Evolutionary conservation across 1,140 invertebrate genomes (phyloP).

Genomic region (Eumaeus atala): DNA sequence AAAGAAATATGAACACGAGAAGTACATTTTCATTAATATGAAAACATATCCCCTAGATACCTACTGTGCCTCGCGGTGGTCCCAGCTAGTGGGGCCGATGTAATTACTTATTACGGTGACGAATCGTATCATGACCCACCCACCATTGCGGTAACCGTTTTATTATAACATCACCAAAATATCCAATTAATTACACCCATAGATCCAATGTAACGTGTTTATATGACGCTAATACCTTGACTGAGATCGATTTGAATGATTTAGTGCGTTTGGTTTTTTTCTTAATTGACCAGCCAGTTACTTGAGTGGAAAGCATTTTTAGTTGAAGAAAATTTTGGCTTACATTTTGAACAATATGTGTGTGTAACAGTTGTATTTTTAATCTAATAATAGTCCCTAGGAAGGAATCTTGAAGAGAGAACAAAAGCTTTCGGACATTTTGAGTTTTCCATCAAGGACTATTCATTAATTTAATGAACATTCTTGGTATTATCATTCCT

Average conservation of each 20-base stretch:
- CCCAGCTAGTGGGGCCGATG: constrained; percentile 30
- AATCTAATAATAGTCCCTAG: too few species aligned
- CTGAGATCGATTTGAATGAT: constrained; percentile 22
- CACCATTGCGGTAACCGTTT: constrained; percentile 61
- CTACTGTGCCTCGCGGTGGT: constrained; percentile 37
- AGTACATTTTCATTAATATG: constrained; percentile 7
- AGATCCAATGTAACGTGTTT: constrained; percentile 31
- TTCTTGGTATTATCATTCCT: too few species aligned
- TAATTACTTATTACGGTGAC: constrained; percentile 66
- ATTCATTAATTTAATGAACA: too few species aligned
- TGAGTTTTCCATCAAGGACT: too few species aligned
- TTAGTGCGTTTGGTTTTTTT: constrained; percentile 8
- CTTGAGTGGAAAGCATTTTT: too few species aligned
- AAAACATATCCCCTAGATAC: constrained; percentile 19
- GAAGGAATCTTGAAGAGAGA: too few species aligned
- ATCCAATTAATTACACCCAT: constrained; percentile 43
- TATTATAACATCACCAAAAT: constrained; percentile 55
- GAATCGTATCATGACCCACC: constrained; percentile 44
- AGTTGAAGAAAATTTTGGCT: too few species aligned
- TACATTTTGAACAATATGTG: too few species aligned
- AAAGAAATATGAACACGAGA: too few species aligned
- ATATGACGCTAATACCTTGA: constrained; percentile 27
- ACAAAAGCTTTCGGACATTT: too few species aligned
- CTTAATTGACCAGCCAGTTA: too few species aligned
- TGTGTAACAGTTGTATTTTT: too few species aligned